Evolutionary conservation across 1,140 invertebrate genomes (phyloP), one percentile per base, ranked within the genome.

Genomic region (Solen grandis): DNA sequence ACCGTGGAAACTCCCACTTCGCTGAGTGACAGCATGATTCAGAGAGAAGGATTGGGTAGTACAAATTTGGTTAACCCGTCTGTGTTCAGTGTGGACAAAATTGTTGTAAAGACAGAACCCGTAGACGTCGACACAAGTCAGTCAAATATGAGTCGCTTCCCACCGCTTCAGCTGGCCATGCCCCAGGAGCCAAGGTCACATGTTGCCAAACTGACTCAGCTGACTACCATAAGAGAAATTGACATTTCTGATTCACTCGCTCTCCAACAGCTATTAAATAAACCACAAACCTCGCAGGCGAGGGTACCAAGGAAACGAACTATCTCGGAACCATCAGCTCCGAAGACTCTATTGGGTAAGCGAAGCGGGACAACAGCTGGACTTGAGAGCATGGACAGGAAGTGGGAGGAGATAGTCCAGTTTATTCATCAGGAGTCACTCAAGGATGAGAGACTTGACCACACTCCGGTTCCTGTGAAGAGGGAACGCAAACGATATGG

Each of bases 401-500:
- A 91, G 65, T 91, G 90, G 90, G 87, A 90, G 74, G 89, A 91
- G 52, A 89, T 91, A 33, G 83, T 88, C 66, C 73, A 91, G 19
- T 87, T 88, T 63, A 84, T 89, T 1, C 76, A 90, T 63, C 74
- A 84, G 10, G 96, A 96, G 88, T 95, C 65, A 16, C 46, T 22
- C 35, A 78, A 60, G 33, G 19, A 25, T 35, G 52, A 25, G 96
- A 38, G 84, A 55, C 3, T 62, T 65, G 41, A 35, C 13, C 13
- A 69, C 52, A 16, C 38, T 22, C 8, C 52, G 16, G 31, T 31
- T 97, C 96, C 73, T 95, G 57, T 74, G 31, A 73, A 36, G 93
- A 93, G n/a, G 94, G 95, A 89, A 73, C 72, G 85, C 65, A 96
- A 96, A 85, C 69, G 84, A 54, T 70, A 77, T 79, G 82, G 86